These are phyloP conservation scores for Lagodon rhomboides DNA, from an alignment of 2,797 vertebrate species.

Conservation along the genomic window DNA sequence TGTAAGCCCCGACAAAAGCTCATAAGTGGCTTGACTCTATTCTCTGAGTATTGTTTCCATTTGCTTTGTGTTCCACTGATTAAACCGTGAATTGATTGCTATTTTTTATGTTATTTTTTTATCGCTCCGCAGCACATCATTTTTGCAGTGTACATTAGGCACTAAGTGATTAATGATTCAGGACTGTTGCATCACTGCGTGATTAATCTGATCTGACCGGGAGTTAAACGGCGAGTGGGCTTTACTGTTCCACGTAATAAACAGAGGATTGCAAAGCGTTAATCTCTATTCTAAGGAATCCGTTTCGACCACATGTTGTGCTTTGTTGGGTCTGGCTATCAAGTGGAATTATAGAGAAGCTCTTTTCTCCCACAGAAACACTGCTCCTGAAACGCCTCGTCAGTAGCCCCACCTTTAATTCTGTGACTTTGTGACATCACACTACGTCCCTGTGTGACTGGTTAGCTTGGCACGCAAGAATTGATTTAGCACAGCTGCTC, in stretches of 20 bases:
- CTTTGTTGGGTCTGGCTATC: not conserved
- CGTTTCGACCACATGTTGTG: not conserved
- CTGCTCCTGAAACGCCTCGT: too few species aligned
- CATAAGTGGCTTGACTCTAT: slow-evolving; percentile 16
- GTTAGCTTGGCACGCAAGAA: too few species aligned
- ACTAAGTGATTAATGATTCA: slow-evolving; percentile 17
- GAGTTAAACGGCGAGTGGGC: not conserved
- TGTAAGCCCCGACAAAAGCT: slow-evolving; percentile 28
- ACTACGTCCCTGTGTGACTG: too few species aligned
- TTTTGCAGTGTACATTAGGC: slow-evolving; percentile 9
- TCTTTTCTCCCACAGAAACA: too few species aligned
- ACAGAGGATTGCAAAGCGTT: not conserved
- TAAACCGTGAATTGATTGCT: not conserved
- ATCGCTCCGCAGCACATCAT: not conserved
- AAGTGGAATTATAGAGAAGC: not conserved
- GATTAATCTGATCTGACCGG: slow-evolving; percentile 29
- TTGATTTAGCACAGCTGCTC: too few species aligned
- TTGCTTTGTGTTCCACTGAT: slow-evolving; percentile 15
- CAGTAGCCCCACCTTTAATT: too few species aligned
- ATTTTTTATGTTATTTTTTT: slow-evolving; percentile 8
- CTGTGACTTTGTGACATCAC: too few species aligned
- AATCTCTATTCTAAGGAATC: not conserved
- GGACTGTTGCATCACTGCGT: slow-evolving; percentile 14
- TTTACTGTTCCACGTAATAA: not conserved
- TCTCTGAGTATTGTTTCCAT: not conserved